Conservation (phyloP, 2,888 invertebrate genomes). For the Sarcophaga carnaria region DNA sequence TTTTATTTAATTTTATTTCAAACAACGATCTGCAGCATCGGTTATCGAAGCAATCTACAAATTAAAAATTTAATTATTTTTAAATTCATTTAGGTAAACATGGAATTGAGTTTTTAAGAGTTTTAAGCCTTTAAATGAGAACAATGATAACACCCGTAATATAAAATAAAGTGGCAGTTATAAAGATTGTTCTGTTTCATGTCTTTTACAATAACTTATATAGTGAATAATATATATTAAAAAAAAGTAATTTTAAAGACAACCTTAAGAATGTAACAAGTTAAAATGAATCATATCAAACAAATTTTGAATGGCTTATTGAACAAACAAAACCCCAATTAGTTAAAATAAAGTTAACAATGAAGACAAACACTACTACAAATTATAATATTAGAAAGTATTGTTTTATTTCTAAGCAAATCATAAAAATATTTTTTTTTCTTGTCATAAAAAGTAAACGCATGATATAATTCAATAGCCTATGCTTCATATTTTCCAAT, state of each 20-base stretch:
- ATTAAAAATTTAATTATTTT: too few relatives aligned
- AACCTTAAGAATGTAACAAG: conserved; percentile 34
- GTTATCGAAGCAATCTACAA: too few relatives aligned
- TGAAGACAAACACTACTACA: background rate
- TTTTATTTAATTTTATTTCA: too few relatives aligned
- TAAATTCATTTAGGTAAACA: too few relatives aligned
- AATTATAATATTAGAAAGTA: background rate
- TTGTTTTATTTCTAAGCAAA: background rate
- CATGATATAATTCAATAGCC: background rate
- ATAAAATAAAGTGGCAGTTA: conserved; percentile 55
- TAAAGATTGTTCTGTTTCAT: conserved; percentile 36
- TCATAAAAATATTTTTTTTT: too few relatives aligned
- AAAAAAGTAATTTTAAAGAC: conserved; percentile 25
- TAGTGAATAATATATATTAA: conserved; percentile 23
- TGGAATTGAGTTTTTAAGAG: background rate
- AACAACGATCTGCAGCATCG: too few relatives aligned
- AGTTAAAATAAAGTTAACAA: background rate
- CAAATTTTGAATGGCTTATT: background rate
- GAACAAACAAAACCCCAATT: background rate
- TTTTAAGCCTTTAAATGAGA: background rate
- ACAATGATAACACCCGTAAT: background rate
- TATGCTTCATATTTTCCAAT: background rate
- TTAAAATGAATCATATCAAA: background rate
- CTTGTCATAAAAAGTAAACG: background rate
- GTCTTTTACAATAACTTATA: conserved; percentile 3